Evolutionary conservation across 2,797 vertebrate species (phyloP), one percentile per base, ranked within the genome.

Genomic region (Lemur catta): DNA sequence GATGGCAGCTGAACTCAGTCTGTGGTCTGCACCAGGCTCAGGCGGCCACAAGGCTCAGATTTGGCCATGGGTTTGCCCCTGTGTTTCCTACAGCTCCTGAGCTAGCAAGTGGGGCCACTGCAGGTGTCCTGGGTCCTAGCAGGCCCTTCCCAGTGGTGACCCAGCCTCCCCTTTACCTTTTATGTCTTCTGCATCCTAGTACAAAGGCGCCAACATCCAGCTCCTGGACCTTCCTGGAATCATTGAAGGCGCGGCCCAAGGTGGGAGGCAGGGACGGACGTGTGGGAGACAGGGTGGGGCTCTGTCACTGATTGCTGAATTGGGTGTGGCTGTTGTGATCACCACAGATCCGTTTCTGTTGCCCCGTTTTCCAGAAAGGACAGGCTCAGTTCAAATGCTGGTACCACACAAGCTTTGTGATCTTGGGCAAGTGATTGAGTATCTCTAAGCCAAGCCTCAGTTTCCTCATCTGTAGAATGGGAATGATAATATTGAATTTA

Each of bases 141-240:
- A 28, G 82, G 71, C 59, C 67, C 43, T 63, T 93, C 11, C 57
- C 18, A 7, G 13, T 26, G 2, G 67, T 6, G 35, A 43, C 89
- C 7, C n/a, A 24, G 38, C 93, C 80, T 85, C 87, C 6, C 30
- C 90, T 81, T 81, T 22, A 41, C 13, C 0, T 17, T 81, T 28
- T 35, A 72, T 98, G 67, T 78, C 14, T 93, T 71, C 96, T 97
- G 18, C 52, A 43, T 98, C 94, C 61, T 97, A 99, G 99, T 99
- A 99, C 97, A 99, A 99, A 99, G 99, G 99, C 43, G 99, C 99
- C 96, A 99, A 99, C 97, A 99, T 99, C 97, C 99, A 99, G 98
- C 98, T 99, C 94, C 98, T 99, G 75, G 99, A 99, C 98, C 99
- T 99, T 89, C 99, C 99, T n/a, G 99, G 99, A 97, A 99, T 99